Conservation (phyloP, 2,113 vertebrate genomes). For the Erythrolamprus reginae region DNA sequence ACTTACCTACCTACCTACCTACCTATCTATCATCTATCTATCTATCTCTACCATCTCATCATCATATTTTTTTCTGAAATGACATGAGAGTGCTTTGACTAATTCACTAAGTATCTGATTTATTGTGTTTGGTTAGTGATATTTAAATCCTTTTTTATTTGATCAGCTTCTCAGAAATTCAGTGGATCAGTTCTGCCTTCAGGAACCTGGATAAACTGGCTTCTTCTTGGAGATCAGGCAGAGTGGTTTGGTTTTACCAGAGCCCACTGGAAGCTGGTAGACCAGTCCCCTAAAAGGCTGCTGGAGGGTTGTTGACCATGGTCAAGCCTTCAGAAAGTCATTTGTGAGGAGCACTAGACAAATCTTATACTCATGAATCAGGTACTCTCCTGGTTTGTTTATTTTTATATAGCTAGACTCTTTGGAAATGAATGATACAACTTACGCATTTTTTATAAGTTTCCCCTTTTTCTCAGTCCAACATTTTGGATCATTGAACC, state of each 20-base stretch:
- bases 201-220: no score
- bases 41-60: no score
- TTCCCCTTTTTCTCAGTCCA: neutral
- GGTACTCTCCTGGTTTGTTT: neutral
- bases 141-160: neutral
- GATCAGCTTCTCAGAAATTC: neutral
- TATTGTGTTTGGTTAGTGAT: neutral
- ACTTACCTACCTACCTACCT: no score
- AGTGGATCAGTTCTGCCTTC: no score
- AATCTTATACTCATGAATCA: neutral
- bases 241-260: no score
- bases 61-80: slow-evolving; percentile 5
- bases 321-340: no score
- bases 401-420: neutral
- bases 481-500: neutral
- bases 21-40: no score
- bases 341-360: neutral
- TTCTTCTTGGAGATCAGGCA: no score
- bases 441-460: neutral
- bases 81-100: neutral
- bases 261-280: no score
- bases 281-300: no score
- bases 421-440: neutral
- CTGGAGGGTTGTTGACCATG: no score
- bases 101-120: slow-evolving; percentile 40